A percentile compares a stretch with the other conserved stretches of the same genome.
Evolutionary conservation across 2,797 vertebrate genomes (phyloP).

Genomic region (Rhynchonycteris naso): DNA sequence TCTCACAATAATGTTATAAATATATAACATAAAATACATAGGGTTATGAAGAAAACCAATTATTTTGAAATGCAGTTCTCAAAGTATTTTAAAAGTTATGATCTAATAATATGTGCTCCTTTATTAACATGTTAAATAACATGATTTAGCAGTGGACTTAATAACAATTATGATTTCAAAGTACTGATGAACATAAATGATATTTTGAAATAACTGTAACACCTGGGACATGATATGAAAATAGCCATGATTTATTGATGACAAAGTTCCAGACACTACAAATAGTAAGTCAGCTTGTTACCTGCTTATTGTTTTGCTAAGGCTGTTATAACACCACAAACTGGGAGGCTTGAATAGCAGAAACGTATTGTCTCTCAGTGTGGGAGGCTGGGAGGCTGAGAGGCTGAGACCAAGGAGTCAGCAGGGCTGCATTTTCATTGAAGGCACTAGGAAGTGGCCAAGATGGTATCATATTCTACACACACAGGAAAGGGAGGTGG

Average conservation of each 20-base stretch:
- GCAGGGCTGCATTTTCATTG: too few species aligned
- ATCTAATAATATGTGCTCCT: background rate
- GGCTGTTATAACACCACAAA: too few species aligned
- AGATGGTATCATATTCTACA: background rate
- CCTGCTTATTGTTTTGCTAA: background rate
- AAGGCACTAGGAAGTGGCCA: background rate
- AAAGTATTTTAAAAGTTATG: background rate
- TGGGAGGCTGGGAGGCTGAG: background rate
- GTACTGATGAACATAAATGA: background rate
- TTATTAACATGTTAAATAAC: background rate
- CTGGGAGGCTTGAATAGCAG: background rate
- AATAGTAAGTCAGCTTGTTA: background rate
- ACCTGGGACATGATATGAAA: background rate
- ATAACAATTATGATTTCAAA: conserved; percentile 3
- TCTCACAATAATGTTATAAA: background rate
- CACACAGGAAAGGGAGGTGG: background rate
- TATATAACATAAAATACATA: background rate
- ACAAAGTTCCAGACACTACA: background rate
- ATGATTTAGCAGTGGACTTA: background rate
- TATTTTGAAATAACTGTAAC: conserved; percentile 3
- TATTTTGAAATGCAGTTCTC: background rate
- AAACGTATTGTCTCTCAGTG: background rate
- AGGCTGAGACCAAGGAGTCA: background rate
- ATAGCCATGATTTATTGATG: background rate
- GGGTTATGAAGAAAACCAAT: background rate